Evolutionary conservation across 1,140 invertebrate genomes (phyloP), one percentile per base, ranked within the genome.

Genomic region (Zaprionus kolodkinae): DNA sequence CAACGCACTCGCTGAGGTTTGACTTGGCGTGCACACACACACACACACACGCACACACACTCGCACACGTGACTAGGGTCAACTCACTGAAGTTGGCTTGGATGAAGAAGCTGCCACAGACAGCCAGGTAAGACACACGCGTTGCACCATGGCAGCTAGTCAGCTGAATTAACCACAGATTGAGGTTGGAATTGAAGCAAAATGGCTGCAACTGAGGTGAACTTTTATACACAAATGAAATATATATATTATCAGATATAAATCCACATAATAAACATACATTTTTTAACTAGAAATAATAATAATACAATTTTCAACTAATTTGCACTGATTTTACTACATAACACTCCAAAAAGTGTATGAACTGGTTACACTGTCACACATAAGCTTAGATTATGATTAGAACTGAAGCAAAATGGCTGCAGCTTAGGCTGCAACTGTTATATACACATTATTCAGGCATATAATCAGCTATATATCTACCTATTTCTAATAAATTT

Each of bases 51-150:
- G 6, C 13, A n/a, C 38, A 45, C 38, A n/a, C 13, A 35, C 40
- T 9, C 7, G 17, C 81, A 79, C 78, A 81, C 72, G 80, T 88
- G 79, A 84, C 81, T 84, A 81, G 59, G 52, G 67, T 55, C 21
- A 62, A 36, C 21, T 21, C 36, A 25, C 13, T 38, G 10, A 11
- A 11, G 7, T 50, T 48, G n/a, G 7, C 15, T 25, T 3, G 11
- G n/a, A 55, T 21, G 21, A 13, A 17, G 10, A 10, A 5, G 45
- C 10, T 48, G 45, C 17, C 17, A 5, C 0, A 21, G 11, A 40
- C 38, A 40, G 13, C 7, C 33, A 40, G 38, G 4, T 11, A 11
- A 40, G 12, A 40, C 38, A 40, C 38, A 11, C 12, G 36, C 40
- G 0, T n/a, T 43, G 13, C n/a, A 43, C 6, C n/a, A 43, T 43